Evolutionary conservation across 2,797 vertebrate genomes (phyloP).

Genomic region (Nasua narica): DNA sequence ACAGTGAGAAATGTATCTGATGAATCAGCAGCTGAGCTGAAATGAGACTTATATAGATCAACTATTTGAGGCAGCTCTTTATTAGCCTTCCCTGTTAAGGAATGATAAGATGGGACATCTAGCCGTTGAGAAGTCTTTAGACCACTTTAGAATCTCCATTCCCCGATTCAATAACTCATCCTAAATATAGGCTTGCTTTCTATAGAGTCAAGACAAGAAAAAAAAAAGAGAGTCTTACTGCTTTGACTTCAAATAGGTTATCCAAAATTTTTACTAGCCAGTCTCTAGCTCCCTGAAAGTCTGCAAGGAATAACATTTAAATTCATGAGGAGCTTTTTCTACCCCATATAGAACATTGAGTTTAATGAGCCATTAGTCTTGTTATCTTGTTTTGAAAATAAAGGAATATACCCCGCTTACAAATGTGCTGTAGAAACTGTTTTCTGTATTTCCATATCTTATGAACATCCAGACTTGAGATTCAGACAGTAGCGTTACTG

Average conservation of each 20-base stretch:
- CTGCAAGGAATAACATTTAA: constrained; percentile 3
- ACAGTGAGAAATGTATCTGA: background rate
- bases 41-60: background rate
- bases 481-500: background rate
- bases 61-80: background rate
- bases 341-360: background rate
- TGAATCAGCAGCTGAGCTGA: background rate
- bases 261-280: background rate
- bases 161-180: background rate
- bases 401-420: background rate
- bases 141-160: background rate
- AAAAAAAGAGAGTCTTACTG: background rate
- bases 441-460: background rate
- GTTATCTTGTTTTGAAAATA: constrained; percentile 51
- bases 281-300: constrained; percentile 21
- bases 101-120: background rate
- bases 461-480: background rate
- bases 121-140: background rate
- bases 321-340: background rate
- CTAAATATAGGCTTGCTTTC: background rate
- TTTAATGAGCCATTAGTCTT: constrained; percentile 20
- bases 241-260: constrained; percentile 27
- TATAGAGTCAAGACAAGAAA: background rate
- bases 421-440: background rate
- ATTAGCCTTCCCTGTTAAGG: background rate